phyloP scores from a whole-genome alignment of 2,113 vertebrate genomes.

The Scartelaos histophorus region DNA sequence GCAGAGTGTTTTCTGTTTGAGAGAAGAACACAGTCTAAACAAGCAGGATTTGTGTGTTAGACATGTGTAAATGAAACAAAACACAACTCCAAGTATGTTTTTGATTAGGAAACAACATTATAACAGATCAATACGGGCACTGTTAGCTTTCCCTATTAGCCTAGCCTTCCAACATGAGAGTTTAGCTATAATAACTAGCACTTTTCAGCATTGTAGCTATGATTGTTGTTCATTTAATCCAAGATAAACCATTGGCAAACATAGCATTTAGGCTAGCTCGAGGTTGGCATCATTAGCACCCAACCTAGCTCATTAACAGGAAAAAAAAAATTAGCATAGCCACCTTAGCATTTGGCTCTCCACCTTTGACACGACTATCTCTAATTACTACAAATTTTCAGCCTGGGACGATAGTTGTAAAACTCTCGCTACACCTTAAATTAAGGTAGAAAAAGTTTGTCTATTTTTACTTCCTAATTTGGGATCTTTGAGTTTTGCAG shows the following conservation, averaged over 20 bases:
- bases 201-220: no score
- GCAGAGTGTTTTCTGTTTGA: no score
- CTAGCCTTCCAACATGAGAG: no score
- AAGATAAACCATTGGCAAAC: not conserved
- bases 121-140: no score
- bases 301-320: not conserved
- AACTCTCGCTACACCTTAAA: not conserved
- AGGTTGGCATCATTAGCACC: not conserved
- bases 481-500: conserved; percentile 9
- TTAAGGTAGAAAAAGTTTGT: conserved; percentile 7
- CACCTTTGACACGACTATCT: not conserved
- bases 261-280: not conserved
- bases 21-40: no score
- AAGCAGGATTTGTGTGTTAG: no score
- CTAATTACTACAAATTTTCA: conserved; percentile 7
- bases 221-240: no score
- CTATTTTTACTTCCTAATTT: conserved; percentile 16
- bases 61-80: no score
- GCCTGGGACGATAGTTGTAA: not conserved
- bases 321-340: not conserved
- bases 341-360: not conserved
- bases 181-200: no score
- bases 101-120: no score
- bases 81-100: no score
- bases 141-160: no score